These are phyloP conservation scores for Cardiocondyla obscurior DNA, from an alignment of 1,140 invertebrate genomes.

Conservation along the genomic window DNA sequence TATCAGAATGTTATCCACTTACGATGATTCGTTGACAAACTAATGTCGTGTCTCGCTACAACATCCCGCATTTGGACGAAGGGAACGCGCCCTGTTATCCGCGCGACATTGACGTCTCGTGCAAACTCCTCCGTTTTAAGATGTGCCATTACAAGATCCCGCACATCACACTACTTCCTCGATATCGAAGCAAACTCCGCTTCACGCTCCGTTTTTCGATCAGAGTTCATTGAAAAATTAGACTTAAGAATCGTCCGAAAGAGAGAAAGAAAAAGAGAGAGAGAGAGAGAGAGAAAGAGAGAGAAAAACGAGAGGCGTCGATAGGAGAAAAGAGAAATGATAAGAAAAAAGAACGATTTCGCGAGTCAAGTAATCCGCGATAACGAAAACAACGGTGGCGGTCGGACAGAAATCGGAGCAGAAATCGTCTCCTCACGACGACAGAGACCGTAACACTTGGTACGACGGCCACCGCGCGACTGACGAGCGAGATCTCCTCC, in stretches of 20 bases:
- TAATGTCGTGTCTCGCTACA: slow-evolving; percentile 7
- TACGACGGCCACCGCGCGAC: slow-evolving; percentile 80
- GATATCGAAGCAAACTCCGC: not conserved
- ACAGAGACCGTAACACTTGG: slow-evolving; percentile 63
- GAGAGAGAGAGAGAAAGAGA: not conserved
- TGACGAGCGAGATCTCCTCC: slow-evolving; percentile 80
- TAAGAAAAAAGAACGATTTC: not conserved
- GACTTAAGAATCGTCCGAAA: not conserved
- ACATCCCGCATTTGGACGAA: slow-evolving; percentile 1
- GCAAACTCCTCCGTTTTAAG: not conserved
- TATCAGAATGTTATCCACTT: slow-evolving; percentile 49
- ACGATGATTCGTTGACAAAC: slow-evolving; percentile 3
- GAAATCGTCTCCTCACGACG: not conserved
- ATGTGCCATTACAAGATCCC: slow-evolving; percentile 38
- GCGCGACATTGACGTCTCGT: slow-evolving; percentile 4
- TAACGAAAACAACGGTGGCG: not conserved
- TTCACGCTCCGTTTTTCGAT: not conserved
- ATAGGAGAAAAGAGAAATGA: not conserved
- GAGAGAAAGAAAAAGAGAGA: not conserved
- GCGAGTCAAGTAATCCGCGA: not conserved
- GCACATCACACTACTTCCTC: slow-evolving; percentile 6
- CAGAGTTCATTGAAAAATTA: not conserved
- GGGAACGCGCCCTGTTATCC: not conserved
- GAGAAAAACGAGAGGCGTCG: not conserved
- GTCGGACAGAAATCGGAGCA: not conserved